Evolutionary conservation across 2,888 invertebrate genomes (phyloP).

Genomic region (Falcaria lacertinaria): DNA sequence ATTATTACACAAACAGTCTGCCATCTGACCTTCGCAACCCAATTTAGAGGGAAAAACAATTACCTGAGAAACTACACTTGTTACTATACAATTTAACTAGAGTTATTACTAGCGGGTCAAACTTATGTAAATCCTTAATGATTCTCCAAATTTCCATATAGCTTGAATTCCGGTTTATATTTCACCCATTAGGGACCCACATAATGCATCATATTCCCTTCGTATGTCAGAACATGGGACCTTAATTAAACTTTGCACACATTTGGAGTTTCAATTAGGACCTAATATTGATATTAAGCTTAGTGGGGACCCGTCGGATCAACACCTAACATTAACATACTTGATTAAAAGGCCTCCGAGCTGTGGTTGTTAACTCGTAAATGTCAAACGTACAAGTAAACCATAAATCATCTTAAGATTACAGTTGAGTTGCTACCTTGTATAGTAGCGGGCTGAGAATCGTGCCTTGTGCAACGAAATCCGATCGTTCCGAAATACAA

Average conservation of each 20-base stretch:
- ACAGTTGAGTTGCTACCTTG: slow-evolving; percentile 63
- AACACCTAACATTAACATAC: slow-evolving; percentile 76
- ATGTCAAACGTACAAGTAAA: slow-evolving; percentile 70
- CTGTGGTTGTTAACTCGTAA: slow-evolving; percentile 72
- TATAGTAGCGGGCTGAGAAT: slow-evolving; percentile 39
- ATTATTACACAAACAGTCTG: too few species aligned
- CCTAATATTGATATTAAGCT: slow-evolving; percentile 67
- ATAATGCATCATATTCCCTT: slow-evolving; percentile 22
- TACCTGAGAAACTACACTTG: too few species aligned
- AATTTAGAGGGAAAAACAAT: too few species aligned
- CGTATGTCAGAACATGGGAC: slow-evolving; percentile 32
- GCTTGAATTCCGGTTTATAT: not conserved
- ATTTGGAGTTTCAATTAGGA: slow-evolving; percentile 68
- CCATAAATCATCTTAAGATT: slow-evolving; percentile 78
- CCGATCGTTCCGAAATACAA: slow-evolving; percentile 16
- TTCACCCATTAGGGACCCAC: slow-evolving; percentile 7
- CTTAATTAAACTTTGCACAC: slow-evolving; percentile 63
- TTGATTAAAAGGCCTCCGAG: slow-evolving; percentile 76
- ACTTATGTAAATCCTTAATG: not conserved
- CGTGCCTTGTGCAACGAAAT: slow-evolving; percentile 24
- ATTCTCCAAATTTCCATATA: not conserved
- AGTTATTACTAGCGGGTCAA: not conserved
- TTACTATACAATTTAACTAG: too few species aligned
- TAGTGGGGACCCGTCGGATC: slow-evolving; percentile 54
- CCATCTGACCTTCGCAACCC: too few species aligned